These are phyloP conservation scores for Agapornis roseicollis DNA, from an alignment of 2,113 vertebrate species.

Conservation along the genomic window DNA sequence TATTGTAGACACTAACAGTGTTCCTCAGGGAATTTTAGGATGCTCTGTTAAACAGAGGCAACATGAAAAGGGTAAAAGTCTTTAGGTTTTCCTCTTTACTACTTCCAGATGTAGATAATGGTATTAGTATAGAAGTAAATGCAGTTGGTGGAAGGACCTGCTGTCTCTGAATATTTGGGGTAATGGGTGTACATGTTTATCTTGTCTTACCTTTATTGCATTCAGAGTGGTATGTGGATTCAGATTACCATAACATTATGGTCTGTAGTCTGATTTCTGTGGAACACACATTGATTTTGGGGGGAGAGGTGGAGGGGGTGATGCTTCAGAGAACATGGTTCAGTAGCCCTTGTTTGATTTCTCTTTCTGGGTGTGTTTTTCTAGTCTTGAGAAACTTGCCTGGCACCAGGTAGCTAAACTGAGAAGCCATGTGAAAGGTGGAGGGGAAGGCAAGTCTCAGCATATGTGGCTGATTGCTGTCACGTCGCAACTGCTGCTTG, in stretches of 20 bases:
- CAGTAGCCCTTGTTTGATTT: not conserved
- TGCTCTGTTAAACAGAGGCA: not conserved
- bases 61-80: not conserved
- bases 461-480: fast-evolving
- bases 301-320: no score
- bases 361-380: not conserved
- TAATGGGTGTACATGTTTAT: not conserved
- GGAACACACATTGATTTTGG: not conserved
- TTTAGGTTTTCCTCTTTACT: not conserved
- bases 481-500: not conserved
- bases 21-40: not conserved
- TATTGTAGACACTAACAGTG: not conserved
- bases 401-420: not conserved
- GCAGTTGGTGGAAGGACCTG: not conserved
- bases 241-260: not conserved
- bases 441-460: not conserved
- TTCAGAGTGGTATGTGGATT: not conserved
- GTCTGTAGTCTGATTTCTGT: not conserved
- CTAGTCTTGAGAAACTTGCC: not conserved
- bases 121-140: not conserved
- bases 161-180: not conserved
- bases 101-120: not conserved
- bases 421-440: not conserved
- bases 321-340: not conserved
- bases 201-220: not conserved